Percentiles rank a stretch among this genome's conserved stretches.
Evolutionary conservation across 2,888 invertebrate species (phyloP).

Genomic region (Flabesymbios commensalis): DNA sequence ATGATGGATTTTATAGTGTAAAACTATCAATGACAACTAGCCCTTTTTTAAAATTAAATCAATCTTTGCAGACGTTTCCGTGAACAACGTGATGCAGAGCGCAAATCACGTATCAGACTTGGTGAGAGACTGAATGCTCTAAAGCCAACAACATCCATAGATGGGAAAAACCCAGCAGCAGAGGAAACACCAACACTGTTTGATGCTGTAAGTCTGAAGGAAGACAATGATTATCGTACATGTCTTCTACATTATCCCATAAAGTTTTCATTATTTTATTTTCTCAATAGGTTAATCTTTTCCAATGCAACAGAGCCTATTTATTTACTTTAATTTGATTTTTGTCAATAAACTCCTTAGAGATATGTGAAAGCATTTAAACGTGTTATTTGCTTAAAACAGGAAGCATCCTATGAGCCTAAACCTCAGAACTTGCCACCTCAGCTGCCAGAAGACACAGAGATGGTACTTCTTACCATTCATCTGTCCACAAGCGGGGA

Average conservation of each 20-base stretch:
- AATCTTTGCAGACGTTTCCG: slow-evolving; percentile 44
- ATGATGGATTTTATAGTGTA: too few species aligned
- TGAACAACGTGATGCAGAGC: slow-evolving; percentile 44
- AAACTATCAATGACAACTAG: too few species aligned
- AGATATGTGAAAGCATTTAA: too few species aligned
- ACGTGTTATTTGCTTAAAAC: too few species aligned
- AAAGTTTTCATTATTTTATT: too few species aligned
- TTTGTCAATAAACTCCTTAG: too few species aligned
- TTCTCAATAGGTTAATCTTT: too few species aligned
- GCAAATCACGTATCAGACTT: slow-evolving; percentile 38
- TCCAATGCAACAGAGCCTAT: too few species aligned
- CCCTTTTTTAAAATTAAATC: too few species aligned
- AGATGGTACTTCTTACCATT: slow-evolving; percentile 45
- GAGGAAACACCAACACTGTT: slow-evolving; percentile 52
- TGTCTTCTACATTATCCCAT: background rate
- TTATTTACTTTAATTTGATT: too few species aligned
- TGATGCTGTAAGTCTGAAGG: slow-evolving; percentile 44
- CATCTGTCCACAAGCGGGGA: slow-evolving; percentile 52
- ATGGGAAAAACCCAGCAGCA: slow-evolving; percentile 44
- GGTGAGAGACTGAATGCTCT: slow-evolving; percentile 46
- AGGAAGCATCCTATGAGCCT: slow-evolving; percentile 56
- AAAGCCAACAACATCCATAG: slow-evolving; percentile 43
- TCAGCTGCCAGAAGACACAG: slow-evolving; percentile 38
- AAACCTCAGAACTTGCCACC: slow-evolving; percentile 44
- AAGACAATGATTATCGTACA: background rate